phyloP scores from a whole-genome alignment of 2,888 invertebrate genomes.

The Chymomyza procnemis region DNA sequence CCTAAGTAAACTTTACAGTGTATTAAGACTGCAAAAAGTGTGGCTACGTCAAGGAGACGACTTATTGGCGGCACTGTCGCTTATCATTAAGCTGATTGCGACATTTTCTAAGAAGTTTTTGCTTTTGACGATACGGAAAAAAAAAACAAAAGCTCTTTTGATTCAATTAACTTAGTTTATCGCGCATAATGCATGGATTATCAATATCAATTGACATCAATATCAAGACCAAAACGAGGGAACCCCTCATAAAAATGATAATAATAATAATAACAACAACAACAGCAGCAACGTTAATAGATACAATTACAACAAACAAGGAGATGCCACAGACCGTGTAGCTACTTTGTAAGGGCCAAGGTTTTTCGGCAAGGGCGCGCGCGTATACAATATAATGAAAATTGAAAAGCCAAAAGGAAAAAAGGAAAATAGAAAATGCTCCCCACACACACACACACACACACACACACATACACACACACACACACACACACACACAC shows the following conservation, averaged over 20 bases:
- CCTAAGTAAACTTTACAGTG: neutral
- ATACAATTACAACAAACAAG: neutral
- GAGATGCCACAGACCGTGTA: no score
- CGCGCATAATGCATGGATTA: conserved; percentile 48
- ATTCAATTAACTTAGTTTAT: conserved; percentile 51
- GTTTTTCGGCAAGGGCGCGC: neutral
- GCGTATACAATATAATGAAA: neutral
- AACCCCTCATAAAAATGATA: conserved; percentile 18
- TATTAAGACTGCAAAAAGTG: neutral
- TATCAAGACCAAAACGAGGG: conserved; percentile 18
- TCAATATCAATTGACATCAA: conserved; percentile 51
- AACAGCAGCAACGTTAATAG: conserved; percentile 21
- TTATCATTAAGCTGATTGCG: neutral
- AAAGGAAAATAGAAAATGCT: neutral
- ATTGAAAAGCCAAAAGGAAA: neutral
- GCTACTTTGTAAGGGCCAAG: neutral
- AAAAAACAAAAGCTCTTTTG: conserved; percentile 21
- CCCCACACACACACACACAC: neutral
- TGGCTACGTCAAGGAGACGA: neutral
- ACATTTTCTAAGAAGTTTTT: neutral
- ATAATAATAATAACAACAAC: neutral
- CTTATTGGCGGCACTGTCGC: neutral
- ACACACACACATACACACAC: neutral
- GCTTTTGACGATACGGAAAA: neutral
- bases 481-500: neutral